phyloP scores from a whole-genome alignment of 2,888 invertebrate species.

The Maniola hyperantus region DNA sequence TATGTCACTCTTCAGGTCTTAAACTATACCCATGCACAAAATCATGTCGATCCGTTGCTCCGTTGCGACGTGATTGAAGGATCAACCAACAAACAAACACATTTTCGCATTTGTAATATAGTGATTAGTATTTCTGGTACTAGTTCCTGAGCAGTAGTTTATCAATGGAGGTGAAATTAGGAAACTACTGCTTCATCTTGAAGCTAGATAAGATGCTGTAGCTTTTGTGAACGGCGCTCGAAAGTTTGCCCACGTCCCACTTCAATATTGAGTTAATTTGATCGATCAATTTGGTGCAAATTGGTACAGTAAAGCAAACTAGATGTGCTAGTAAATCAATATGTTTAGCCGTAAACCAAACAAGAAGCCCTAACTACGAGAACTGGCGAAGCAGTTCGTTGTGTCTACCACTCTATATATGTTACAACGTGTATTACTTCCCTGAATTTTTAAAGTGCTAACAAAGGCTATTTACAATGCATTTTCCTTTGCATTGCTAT shows the following conservation, averaged over 20 bases:
- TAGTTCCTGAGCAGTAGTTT: too few relatives aligned
- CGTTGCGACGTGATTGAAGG: too few relatives aligned
- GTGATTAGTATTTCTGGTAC: too few relatives aligned
- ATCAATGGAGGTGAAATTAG: not conserved
- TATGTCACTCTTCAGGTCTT: too few relatives aligned
- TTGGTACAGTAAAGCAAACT: slow-evolving; percentile 24
- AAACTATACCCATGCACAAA: too few relatives aligned
- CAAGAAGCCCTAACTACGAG: slow-evolving; percentile 25
- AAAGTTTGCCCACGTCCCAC: slow-evolving; percentile 16
- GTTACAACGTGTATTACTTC: slow-evolving; percentile 41
- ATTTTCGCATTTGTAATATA: too few relatives aligned
- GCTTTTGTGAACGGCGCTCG: not conserved
- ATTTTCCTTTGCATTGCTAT: not conserved
- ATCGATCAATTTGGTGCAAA: slow-evolving; percentile 26
- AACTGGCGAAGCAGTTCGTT: slow-evolving; percentile 45
- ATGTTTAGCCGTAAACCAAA: slow-evolving; percentile 27
- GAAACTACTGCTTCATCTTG: not conserved
- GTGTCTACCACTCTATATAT: slow-evolving; percentile 39
- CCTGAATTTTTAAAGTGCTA: not conserved
- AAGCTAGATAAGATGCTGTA: not conserved
- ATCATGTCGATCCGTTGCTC: too few relatives aligned
- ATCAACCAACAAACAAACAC: too few relatives aligned
- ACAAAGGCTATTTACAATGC: not conserved
- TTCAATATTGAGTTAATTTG: slow-evolving; percentile 19
- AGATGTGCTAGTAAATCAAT: slow-evolving; percentile 29